Evolutionary conservation across 2,797 vertebrate species (phyloP), one percentile per base, ranked within the genome.

Genomic region (Erithacus rubecula): DNA sequence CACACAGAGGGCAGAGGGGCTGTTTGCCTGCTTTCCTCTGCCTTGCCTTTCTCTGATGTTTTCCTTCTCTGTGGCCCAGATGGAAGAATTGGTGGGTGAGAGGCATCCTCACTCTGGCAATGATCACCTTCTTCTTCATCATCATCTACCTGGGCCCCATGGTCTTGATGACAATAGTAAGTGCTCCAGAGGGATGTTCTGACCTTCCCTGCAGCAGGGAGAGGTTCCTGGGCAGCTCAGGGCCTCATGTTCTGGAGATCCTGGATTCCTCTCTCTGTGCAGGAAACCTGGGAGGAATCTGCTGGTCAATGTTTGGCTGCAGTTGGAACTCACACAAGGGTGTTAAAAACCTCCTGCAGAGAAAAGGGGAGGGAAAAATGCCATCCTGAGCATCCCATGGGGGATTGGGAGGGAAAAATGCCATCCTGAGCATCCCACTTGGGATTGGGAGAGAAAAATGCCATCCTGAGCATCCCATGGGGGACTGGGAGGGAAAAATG

Each of bases 31-130:
- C 81, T 63, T 49, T 44, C 60, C 53, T 36, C 44, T 72, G 55
- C 16, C 63, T 24, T 77, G 21, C 7, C 51, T 46, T 64, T 23
- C 39, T 82, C 47, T 89, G 79, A 85, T 1, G 0, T 69, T 49
- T 78, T 56, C 9, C 74, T 78, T 80, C 81, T 83, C 76, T 41
- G 5, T 86, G 44, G n/a, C 78, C 62, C 96, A 99, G 99, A 97
- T 99, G 99, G 99, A 99, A 98, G 98, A 99, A 99, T 90, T 99
- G 99, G 99, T 99, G 99, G 99, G 98, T 99, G 32, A 98, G 99
- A 97, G 99, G 99, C 80, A 99, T 99, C 97, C 98, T 99, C 82
- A 99, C 99, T 0, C 95, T 99, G 94, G 99, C 99, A 10, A 99
- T 99, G 99, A 99, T 99, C 92, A 98, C 98, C 46, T 99, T 99